Conservation (phyloP, 2,113 vertebrate species). For the Heptranchias perlo region DNA sequence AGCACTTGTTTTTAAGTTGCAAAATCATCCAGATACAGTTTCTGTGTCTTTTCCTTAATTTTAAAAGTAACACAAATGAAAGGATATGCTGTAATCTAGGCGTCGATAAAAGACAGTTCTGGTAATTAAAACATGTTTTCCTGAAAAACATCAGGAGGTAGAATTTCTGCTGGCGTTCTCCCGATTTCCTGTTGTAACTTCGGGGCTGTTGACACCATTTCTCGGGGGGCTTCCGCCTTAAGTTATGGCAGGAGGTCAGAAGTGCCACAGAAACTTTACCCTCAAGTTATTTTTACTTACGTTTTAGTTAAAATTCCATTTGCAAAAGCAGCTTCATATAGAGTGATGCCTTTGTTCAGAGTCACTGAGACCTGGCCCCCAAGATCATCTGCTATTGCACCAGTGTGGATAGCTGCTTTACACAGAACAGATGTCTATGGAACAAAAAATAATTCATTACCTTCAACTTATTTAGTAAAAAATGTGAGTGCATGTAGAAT, state of each 20-base stretch:
- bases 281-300: conserved; percentile 48
- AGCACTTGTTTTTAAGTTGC: neutral
- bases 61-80: neutral
- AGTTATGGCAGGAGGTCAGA: neutral
- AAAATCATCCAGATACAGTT: neutral
- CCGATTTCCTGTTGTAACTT: neutral
- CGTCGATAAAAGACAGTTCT: neutral
- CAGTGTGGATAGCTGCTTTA: conserved; percentile 72
- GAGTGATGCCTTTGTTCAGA: conserved; percentile 63
- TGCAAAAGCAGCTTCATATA: conserved; percentile 70
- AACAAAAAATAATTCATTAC: neutral
- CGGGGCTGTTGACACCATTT: neutral
- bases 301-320: conserved; percentile 74
- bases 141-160: neutral
- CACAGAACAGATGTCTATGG: conserved; percentile 75
- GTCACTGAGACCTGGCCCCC: conserved; percentile 65
- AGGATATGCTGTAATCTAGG: neutral
- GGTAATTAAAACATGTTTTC: too few relatives aligned
- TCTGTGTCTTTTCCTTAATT: neutral
- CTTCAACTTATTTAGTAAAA: neutral
- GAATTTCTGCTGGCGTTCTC: neutral
- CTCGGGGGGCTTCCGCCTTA: too few relatives aligned
- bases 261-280: neutral
- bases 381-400: conserved; percentile 59
- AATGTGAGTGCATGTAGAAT: neutral